These are phyloP conservation scores for Apteryx owenii DNA, from an alignment of 2,113 vertebrate genomes.

Conservation along the genomic window DNA sequence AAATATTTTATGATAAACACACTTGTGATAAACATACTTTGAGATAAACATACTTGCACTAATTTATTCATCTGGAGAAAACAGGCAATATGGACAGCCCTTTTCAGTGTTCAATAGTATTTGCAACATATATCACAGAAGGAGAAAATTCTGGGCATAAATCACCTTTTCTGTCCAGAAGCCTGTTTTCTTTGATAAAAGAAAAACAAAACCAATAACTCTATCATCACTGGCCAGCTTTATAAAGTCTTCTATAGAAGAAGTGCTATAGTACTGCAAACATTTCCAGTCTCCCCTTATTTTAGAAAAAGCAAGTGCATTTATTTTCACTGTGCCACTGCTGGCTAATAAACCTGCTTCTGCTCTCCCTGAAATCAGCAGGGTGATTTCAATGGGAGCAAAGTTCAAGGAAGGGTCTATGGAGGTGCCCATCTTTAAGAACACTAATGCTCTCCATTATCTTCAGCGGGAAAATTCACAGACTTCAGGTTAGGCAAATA, in stretches of 20 bases:
- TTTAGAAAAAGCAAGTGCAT: background rate
- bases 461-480: background rate
- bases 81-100: accelerated
- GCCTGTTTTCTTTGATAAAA: background rate
- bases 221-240: background rate
- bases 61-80: background rate
- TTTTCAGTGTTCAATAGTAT: background rate
- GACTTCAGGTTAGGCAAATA: background rate
- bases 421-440: background rate
- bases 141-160: background rate
- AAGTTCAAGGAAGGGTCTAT: background rate
- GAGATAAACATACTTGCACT: background rate
- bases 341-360: background rate
- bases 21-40: background rate
- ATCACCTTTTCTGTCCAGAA: background rate
- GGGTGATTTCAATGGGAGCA: background rate
- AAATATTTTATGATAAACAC: background rate
- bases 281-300: background rate
- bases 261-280: background rate
- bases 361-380: background rate
- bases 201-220: background rate
- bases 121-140: background rate
- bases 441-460: background rate
- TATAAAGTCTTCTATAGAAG: background rate
- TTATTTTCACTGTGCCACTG: background rate